A percentile compares a stretch with the other conserved stretches of the same genome.
Conservation (phyloP, 2,113 vertebrate genomes). For the Melospiza georgiana region DNA sequence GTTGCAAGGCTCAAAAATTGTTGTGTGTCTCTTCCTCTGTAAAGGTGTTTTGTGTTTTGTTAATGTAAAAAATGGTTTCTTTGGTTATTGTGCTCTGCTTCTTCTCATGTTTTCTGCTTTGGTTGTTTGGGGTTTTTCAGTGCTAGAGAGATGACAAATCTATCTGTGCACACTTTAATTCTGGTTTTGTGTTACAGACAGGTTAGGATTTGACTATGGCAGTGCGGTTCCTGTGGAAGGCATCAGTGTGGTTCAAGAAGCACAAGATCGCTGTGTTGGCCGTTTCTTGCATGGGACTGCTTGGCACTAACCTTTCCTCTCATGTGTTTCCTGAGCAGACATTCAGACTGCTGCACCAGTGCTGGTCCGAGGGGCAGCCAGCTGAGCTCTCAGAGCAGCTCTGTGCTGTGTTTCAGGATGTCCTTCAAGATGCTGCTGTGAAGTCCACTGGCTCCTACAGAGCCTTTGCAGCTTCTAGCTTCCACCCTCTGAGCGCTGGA, state of each 20-base stretch:
- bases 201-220: conserved; percentile 74
- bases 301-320: conserved; percentile 82
- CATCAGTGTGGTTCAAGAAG: conserved; percentile 79
- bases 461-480: conserved; percentile 87
- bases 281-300: conserved; percentile 81
- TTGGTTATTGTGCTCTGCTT: background rate
- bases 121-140: background rate
- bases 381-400: conserved; percentile 73
- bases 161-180: background rate
- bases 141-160: background rate
- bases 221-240: conserved; percentile 68
- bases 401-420: conserved; percentile 78
- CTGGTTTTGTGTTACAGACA: conserved; percentile 51
- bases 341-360: conserved; percentile 83
- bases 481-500: conserved; percentile 88
- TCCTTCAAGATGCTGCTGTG: conserved; percentile 77
- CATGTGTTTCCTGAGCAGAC: conserved; percentile 82
- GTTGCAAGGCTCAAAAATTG: background rate
- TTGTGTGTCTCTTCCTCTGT: background rate
- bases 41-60: background rate
- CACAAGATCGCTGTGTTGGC: conserved; percentile 79
- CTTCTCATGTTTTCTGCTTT: background rate
- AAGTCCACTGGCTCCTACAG: conserved; percentile 68
- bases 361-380: conserved; percentile 84
- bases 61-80: background rate